phyloP scores from a whole-genome alignment of 2,888 invertebrate genomes.

The Apomyelois bistriatella region DNA sequence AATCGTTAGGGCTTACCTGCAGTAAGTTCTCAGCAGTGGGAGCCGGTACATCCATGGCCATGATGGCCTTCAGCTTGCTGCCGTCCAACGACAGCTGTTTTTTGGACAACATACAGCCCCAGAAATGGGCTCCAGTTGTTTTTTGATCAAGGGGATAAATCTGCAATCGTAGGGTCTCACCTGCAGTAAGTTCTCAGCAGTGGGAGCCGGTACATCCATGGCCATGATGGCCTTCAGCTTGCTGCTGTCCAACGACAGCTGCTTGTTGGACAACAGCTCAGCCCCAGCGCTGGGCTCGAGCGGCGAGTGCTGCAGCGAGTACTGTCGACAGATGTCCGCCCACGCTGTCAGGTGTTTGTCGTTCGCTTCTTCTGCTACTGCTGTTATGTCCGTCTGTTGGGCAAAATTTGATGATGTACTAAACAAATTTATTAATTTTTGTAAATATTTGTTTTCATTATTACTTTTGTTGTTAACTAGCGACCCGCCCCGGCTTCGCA shows the following conservation, averaged over 20 bases:
- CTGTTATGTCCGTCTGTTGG: slow-evolving; percentile 87
- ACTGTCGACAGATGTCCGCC: slow-evolving; percentile 90
- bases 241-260: slow-evolving; percentile 86
- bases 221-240: slow-evolving; percentile 82
- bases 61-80: slow-evolving; percentile 81
- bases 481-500: too few species aligned
- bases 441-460: too few species aligned
- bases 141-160: too few species aligned
- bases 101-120: too few species aligned
- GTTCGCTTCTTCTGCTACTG: slow-evolving; percentile 93
- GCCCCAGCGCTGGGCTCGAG: slow-evolving; percentile 92
- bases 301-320: slow-evolving; percentile 90
- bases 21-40: slow-evolving; percentile 81
- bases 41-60: slow-evolving; percentile 80
- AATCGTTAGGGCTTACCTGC: slow-evolving; percentile 28
- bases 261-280: slow-evolving; percentile 89
- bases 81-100: slow-evolving; percentile 88
- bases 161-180: slow-evolving; percentile 20
- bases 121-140: too few species aligned
- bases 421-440: slow-evolving; percentile 10
- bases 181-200: slow-evolving; percentile 75
- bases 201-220: slow-evolving; percentile 81
- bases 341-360: slow-evolving; percentile 96
- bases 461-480: too few species aligned
- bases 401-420: too few species aligned